These are phyloP conservation scores for Phalacrocorax aristotelis DNA, from an alignment of 2,113 vertebrate species.

Conservation along the genomic window DNA sequence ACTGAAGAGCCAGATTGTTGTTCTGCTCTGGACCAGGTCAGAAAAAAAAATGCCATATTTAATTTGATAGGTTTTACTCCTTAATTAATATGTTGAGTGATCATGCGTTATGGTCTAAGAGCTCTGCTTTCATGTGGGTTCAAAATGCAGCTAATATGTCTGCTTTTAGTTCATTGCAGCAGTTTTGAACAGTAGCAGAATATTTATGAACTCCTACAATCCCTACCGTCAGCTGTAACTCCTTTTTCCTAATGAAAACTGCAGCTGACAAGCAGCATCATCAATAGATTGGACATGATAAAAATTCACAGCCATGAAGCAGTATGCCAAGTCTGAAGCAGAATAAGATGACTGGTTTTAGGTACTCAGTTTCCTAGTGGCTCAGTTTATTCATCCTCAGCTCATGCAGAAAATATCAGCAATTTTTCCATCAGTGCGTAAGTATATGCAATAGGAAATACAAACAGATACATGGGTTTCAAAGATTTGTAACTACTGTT, in stretches of 20 bases:
- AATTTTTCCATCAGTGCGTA: not conserved
- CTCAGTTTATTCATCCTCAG: not conserved
- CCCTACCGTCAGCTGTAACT: constrained; percentile 6
- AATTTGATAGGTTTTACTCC: not conserved
- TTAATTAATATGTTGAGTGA: not conserved
- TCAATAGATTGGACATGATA: constrained; percentile 41
- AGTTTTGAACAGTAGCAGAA: constrained; percentile 21
- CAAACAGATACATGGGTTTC: not conserved
- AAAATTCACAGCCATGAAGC: constrained; percentile 37
- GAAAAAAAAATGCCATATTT: not conserved
- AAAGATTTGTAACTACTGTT: not conserved
- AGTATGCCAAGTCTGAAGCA: constrained; percentile 3
- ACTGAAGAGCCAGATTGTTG: not conserved
- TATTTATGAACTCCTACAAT: constrained; percentile 51
- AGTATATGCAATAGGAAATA: not conserved
- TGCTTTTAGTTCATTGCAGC: not conserved
- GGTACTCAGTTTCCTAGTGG: not conserved
- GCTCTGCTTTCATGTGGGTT: not conserved
- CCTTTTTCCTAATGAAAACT: constrained; percentile 35
- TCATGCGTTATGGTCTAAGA: not conserved
- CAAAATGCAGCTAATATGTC: not conserved
- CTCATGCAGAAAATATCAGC: not conserved
- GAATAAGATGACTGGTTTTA: not conserved
- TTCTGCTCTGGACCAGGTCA: not conserved
- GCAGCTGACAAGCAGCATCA: constrained; percentile 53